A percentile compares a stretch with the other conserved stretches of the same genome.
Evolutionary conservation across 2,888 invertebrate genomes (phyloP).

Genomic region (Limenitis camilla): DNA sequence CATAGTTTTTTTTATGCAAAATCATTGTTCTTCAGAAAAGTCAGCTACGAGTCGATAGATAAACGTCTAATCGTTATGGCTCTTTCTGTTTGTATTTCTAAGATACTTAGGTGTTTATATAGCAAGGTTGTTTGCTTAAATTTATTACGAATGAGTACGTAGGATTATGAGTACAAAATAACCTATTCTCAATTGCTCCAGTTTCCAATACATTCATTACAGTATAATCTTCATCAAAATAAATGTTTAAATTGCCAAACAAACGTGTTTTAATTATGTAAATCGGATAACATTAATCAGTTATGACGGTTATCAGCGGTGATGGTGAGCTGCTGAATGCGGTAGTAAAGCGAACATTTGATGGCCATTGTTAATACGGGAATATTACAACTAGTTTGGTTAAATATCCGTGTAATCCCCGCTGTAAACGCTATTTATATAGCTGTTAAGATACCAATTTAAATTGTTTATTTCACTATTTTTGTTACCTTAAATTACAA

Average conservation of each 20-base stretch:
- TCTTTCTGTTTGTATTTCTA: no score
- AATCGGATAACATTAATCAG: slow-evolving; percentile 11
- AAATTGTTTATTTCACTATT: no score
- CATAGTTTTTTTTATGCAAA: no score
- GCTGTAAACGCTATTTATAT: neutral
- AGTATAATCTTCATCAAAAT: neutral
- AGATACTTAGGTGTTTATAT: no score
- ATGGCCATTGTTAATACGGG: slow-evolving; percentile 10
- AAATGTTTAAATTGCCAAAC: neutral
- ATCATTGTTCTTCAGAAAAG: no score
- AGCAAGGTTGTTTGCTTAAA: no score
- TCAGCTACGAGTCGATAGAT: no score
- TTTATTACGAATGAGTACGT: no score
- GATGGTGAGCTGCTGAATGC: neutral
- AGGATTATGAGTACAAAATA: neutral
- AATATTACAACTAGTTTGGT: slow-evolving; percentile 8
- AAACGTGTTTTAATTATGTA: slow-evolving; percentile 8
- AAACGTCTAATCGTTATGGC: no score
- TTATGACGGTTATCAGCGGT: slow-evolving; percentile 3
- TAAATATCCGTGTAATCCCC: slow-evolving; percentile 11
- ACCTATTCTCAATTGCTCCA: neutral
- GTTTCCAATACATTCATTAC: neutral
- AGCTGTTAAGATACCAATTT: neutral
- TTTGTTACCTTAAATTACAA: no score
- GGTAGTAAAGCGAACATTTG: slow-evolving; percentile 8